A percentile compares a stretch with the other conserved stretches of the same genome.
Evolutionary conservation across 2,113 vertebrate species (phyloP).

Genomic region (Sylvia atricapilla): DNA sequence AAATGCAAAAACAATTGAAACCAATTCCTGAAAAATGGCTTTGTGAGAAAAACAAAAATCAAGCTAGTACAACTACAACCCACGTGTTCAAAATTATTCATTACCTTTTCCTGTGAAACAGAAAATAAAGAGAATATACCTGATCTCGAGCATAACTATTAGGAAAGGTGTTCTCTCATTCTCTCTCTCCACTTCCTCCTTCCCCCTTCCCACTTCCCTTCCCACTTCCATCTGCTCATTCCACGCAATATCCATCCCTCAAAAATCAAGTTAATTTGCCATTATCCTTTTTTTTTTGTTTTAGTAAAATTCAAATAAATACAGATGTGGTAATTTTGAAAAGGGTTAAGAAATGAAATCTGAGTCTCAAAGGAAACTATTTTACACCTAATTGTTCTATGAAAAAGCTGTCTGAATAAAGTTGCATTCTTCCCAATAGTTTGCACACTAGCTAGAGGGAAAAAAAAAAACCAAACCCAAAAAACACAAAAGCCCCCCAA

Average conservation of each 20-base stretch:
- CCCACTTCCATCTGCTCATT: fast-evolving
- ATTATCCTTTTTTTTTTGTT: not conserved
- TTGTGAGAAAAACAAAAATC: not conserved
- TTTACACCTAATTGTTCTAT: not conserved
- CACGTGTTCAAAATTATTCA: not conserved
- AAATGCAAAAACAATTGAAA: not conserved
- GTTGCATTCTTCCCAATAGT: not conserved
- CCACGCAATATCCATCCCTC: not conserved
- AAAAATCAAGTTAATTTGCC: not conserved
- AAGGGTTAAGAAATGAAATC: not conserved
- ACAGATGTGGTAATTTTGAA: not conserved
- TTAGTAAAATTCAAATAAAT: not conserved
- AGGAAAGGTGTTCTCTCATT: not conserved
- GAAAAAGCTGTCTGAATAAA: not conserved
- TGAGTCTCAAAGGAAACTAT: not conserved
- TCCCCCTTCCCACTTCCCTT: fast-evolving
- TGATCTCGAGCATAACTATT: not conserved
- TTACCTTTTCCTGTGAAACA: not conserved
- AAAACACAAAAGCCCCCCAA: not conserved
- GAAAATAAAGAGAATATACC: not conserved
- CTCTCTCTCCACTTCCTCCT: not conserved
- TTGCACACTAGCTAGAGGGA: not conserved
- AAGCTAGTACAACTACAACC: not conserved
- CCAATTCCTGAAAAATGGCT: not conserved
- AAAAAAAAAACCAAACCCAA: too few relatives aligned